phyloP scores from a whole-genome alignment of 2,888 invertebrate genomes.

The Nipponacmea schrenckii region DNA sequence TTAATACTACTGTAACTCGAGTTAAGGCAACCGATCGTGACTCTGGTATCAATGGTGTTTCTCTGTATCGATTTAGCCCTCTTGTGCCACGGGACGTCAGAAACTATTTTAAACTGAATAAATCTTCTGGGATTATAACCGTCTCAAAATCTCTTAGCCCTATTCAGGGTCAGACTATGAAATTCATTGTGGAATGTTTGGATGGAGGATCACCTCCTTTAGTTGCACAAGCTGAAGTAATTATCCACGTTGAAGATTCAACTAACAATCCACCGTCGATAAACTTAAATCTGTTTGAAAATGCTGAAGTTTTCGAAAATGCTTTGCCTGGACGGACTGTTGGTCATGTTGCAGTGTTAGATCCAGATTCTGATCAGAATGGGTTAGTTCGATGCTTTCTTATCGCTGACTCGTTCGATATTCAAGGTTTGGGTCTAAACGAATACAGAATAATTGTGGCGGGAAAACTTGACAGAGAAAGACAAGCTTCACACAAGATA shows the following conservation, averaged over 20 bases:
- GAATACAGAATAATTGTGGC: conserved; percentile 49
- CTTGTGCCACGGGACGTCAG: conserved; percentile 38
- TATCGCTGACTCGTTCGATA: conserved; percentile 44
- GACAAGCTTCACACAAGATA: conserved; percentile 31
- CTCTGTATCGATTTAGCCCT: conserved; percentile 66
- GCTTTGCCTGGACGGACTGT: conserved; percentile 52
- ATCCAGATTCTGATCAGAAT: conserved; percentile 52
- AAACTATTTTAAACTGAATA: conserved; percentile 42
- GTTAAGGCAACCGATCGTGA: conserved; percentile 87
- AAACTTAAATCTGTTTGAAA: conserved; percentile 48
- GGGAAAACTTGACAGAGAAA: conserved; percentile 38
- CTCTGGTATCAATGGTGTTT: conserved; percentile 78
- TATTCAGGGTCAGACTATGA: conserved; percentile 41
- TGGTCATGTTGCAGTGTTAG: conserved; percentile 49
- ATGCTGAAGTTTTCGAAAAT: conserved; percentile 48
- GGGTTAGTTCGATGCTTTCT: conserved; percentile 49
- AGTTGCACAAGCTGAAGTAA: conserved; percentile 48
- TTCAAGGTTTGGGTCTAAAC: conserved; percentile 45
- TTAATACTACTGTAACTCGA: conserved; percentile 38
- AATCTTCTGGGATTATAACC: conserved; percentile 45
- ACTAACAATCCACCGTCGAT: conserved; percentile 91
- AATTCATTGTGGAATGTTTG: conserved; percentile 44
- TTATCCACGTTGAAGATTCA: conserved; percentile 77
- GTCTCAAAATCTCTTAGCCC: conserved; percentile 45
- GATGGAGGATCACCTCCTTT: conserved; percentile 49